Evolutionary conservation across 2,797 vertebrate genomes (phyloP).

Genomic region (Scomberomorus guttatus): DNA sequence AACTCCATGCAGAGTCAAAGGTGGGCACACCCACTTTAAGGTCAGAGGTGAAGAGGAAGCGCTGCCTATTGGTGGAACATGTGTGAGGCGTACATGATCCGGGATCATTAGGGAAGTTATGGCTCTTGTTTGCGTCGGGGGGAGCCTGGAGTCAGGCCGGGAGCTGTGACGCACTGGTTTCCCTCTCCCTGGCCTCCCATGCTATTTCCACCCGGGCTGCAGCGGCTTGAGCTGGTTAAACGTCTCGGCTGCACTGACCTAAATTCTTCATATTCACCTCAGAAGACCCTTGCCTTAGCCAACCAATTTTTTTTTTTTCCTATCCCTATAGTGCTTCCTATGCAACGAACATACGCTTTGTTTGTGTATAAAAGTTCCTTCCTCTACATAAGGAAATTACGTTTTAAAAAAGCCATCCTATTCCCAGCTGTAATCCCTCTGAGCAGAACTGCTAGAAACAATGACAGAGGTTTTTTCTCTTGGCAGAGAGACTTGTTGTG

Average conservation of each 20-base stretch:
- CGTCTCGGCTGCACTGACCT: slow-evolving; percentile 84
- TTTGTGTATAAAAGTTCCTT: slow-evolving; percentile 78
- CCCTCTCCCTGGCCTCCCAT: slow-evolving; percentile 81
- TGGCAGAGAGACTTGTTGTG: slow-evolving; percentile 79
- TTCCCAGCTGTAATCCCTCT: slow-evolving; percentile 72
- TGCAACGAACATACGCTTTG: slow-evolving; percentile 67
- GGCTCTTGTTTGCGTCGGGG: slow-evolving; percentile 78
- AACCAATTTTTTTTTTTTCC: slow-evolving; percentile 44
- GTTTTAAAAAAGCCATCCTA: slow-evolving; percentile 58
- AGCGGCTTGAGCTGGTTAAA: slow-evolving; percentile 83
- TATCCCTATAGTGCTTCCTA: slow-evolving; percentile 37
- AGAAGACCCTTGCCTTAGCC: slow-evolving; percentile 82
- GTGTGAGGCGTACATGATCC: slow-evolving; percentile 69
- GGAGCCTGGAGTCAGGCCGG: slow-evolving; percentile 65
- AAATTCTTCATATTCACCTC: slow-evolving; percentile 88
- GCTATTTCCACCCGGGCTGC: slow-evolving; percentile 84
- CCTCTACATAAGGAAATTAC: slow-evolving; percentile 78
- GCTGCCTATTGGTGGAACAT: slow-evolving; percentile 62
- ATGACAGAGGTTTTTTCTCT: slow-evolving; percentile 75
- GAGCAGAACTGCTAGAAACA: slow-evolving; percentile 74
- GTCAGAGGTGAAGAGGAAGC: slow-evolving; percentile 72
- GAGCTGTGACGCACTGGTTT: slow-evolving; percentile 79
- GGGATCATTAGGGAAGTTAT: slow-evolving; percentile 82
- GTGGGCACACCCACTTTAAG: slow-evolving; percentile 64
- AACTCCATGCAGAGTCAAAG: slow-evolving; percentile 30